phyloP scores from a whole-genome alignment of 2,888 invertebrate genomes.

The Junonia oenone region DNA sequence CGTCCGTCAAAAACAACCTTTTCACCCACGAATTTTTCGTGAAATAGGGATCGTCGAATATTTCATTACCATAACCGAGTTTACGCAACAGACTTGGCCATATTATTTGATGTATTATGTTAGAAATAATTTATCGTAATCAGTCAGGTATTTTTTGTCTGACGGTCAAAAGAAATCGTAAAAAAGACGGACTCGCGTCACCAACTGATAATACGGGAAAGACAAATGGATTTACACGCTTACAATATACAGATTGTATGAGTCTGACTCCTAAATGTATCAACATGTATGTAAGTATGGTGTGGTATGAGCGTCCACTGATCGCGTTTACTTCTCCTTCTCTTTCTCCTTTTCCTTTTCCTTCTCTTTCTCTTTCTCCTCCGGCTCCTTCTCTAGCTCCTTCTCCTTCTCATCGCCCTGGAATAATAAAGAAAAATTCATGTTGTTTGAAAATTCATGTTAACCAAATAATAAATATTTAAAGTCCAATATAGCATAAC shows the following conservation, averaged over 20 bases:
- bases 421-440: not conserved
- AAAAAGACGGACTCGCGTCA: slow-evolving; percentile 40
- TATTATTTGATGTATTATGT: too few species aligned
- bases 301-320: slow-evolving; percentile 23
- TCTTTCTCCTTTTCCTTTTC: slow-evolving; percentile 67
- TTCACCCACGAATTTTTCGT: not conserved
- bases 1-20: not conserved
- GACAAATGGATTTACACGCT: slow-evolving; percentile 76
- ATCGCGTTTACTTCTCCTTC: slow-evolving; percentile 64
- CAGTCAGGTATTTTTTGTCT: slow-evolving; percentile 24
- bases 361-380: slow-evolving; percentile 84
- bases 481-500: too few species aligned
- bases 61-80: too few species aligned
- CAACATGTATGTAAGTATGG: slow-evolving; percentile 26
- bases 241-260: slow-evolving; percentile 65
- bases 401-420: slow-evolving; percentile 90
- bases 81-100: too few species aligned
- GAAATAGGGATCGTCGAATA: not conserved
- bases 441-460: too few species aligned
- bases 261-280: slow-evolving; percentile 60
- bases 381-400: slow-evolving; percentile 81
- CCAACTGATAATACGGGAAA: slow-evolving; percentile 63
- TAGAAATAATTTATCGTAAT: too few species aligned
- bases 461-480: too few species aligned
- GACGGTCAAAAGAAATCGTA: slow-evolving; percentile 31